These are phyloP conservation scores for Cenopis cana DNA, from an alignment of 2,888 invertebrate species.

Conservation along the genomic window DNA sequence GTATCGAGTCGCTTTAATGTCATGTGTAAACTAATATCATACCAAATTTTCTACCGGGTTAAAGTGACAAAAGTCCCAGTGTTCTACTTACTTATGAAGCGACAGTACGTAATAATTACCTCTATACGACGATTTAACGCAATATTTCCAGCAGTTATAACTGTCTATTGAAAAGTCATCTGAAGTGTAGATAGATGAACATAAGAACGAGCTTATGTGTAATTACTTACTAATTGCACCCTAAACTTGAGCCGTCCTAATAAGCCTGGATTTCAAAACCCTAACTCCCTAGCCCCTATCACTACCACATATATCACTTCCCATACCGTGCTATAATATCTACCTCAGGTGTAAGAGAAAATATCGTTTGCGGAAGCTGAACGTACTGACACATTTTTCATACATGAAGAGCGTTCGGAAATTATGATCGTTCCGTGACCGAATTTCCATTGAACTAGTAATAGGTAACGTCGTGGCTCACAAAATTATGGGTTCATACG, in stretches of 20 bases:
- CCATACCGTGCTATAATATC: background rate
- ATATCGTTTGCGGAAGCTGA: conserved; percentile 34
- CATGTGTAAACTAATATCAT: too few relatives aligned
- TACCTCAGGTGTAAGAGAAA: conserved; percentile 28
- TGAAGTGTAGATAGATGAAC: too few relatives aligned
- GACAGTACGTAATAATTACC: too few relatives aligned
- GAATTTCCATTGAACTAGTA: conserved; percentile 46
- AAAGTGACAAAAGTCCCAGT: too few relatives aligned
- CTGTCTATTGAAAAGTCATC: too few relatives aligned
- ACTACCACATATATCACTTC: background rate
- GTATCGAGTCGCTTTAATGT: too few relatives aligned
- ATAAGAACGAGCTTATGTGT: too few relatives aligned
- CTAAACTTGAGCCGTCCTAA: background rate
- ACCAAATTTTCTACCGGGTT: too few relatives aligned
- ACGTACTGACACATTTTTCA: conserved; percentile 39
- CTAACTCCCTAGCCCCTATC: background rate
- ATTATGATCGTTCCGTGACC: conserved; percentile 52
- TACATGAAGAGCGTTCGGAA: conserved; percentile 43
- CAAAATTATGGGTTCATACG: conserved; percentile 5
- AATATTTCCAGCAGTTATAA: too few relatives aligned
- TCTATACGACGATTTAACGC: too few relatives aligned
- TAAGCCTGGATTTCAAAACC: background rate
- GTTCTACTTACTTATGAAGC: too few relatives aligned
- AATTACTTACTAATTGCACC: too few relatives aligned
- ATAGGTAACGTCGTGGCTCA: conserved; percentile 5